Conservation (phyloP, 2,888 invertebrate genomes). For the Latrodectus elegans region DNA sequence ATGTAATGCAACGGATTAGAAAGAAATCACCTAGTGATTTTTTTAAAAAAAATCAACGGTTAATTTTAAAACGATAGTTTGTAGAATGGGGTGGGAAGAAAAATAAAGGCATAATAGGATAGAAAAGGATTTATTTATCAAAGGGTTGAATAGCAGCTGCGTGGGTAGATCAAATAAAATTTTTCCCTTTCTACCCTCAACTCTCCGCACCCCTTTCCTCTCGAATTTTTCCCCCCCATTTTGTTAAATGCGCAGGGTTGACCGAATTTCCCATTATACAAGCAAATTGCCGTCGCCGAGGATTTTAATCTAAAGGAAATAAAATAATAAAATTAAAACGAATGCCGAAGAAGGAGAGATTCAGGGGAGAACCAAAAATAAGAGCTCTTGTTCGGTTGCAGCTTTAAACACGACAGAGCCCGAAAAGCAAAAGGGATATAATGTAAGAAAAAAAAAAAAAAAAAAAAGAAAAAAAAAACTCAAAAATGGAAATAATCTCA, state of each 20-base stretch:
- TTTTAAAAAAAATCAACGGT: background rate
- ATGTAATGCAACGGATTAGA: too few species aligned
- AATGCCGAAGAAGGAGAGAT: background rate
- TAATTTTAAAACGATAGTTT: background rate
- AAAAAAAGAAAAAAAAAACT: conserved; percentile 11
- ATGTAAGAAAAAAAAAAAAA: conserved; percentile 18
- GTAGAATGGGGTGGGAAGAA: background rate
- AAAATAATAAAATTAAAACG: conserved; percentile 62
- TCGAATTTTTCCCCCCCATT: background rate
- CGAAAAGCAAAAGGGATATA: conserved; percentile 38
- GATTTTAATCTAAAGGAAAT: conserved; percentile 48
- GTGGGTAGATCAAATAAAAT: conserved; percentile 49
- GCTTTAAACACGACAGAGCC: conserved; percentile 56
- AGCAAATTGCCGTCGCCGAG: conserved; percentile 58
- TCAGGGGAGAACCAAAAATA: conserved; percentile 33
- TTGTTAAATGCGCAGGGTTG: conserved; percentile 28
- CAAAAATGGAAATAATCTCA: conserved; percentile 33
- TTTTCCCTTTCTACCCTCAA: conserved; percentile 20
- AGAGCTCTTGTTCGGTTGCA: conserved; percentile 57
- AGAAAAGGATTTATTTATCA: background rate
- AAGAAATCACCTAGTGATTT: conserved; percentile 26
- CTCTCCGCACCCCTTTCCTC: background rate
- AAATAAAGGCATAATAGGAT: background rate
- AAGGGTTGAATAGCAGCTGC: background rate
- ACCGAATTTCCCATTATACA: conserved; percentile 44